A percentile compares a stretch with the other conserved stretches of the same genome.
These are phyloP conservation scores for Diorhabda elongata DNA, from an alignment of 1,140 invertebrate genomes.

Conservation along the genomic window DNA sequence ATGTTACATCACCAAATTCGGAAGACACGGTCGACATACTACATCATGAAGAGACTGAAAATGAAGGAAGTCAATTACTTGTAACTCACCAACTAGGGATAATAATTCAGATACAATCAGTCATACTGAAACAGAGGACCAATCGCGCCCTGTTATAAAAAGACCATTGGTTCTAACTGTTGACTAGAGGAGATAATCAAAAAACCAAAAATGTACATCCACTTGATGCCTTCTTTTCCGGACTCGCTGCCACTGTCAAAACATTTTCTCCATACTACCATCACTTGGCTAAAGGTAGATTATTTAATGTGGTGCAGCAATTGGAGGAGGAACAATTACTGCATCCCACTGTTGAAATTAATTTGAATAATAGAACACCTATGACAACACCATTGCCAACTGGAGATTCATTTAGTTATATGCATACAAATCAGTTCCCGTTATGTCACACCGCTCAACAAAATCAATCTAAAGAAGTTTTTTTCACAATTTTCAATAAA, in stretches of 20 bases:
- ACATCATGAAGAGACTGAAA: background rate
- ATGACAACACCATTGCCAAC: background rate
- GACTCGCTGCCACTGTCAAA: slow-evolving; percentile 19
- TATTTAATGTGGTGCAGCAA: slow-evolving; percentile 20
- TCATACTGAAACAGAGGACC: background rate
- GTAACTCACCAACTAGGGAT: background rate
- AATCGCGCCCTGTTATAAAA: no score
- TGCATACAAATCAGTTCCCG: background rate
- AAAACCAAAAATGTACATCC: background rate
- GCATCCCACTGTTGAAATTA: background rate
- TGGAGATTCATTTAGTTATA: background rate
- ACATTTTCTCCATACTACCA: slow-evolving; percentile 8
- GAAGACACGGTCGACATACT: background rate
- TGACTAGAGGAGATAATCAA: background rate
- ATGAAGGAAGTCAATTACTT: background rate
- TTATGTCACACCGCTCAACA: background rate
- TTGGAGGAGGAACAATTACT: slow-evolving; percentile 15
- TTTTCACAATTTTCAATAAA: background rate
- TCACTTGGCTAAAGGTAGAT: slow-evolving; percentile 15
- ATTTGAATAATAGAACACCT: background rate
- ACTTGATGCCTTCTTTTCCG: slow-evolving; percentile 21
- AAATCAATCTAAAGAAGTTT: background rate
- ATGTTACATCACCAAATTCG: background rate
- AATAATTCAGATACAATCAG: background rate
- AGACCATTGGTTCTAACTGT: no score